Percentiles rank a stretch among this genome's conserved stretches.
These are phyloP conservation scores for Pantelozetes paolii DNA, from an alignment of 2,888 invertebrate genomes.

Conservation along the genomic window DNA sequence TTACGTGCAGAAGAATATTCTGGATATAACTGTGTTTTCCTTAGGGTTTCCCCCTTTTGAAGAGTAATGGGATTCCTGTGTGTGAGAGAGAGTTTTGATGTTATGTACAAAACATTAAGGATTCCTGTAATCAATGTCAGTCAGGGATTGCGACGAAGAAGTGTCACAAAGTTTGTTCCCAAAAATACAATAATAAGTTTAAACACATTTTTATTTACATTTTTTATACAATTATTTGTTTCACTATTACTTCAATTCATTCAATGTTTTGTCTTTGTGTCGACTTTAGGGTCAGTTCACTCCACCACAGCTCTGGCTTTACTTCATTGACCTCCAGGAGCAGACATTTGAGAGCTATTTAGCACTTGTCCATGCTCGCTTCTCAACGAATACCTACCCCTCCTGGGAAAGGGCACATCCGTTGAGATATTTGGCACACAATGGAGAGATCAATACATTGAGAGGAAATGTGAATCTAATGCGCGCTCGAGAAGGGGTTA, in stretches of 20 bases:
- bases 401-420: constrained; percentile 99
- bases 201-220: not conserved
- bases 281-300: constrained; percentile 71
- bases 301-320: constrained; percentile 84
- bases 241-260: too few species aligned
- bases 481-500: constrained; percentile 97
- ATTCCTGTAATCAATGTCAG: not conserved
- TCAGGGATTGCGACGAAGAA: constrained; percentile 6
- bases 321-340: constrained; percentile 61
- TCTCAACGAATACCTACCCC: constrained; percentile 99
- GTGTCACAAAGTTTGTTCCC: constrained; percentile 10
- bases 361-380: constrained; percentile 93
- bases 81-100: not conserved
- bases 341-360: constrained; percentile 80
- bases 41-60: constrained; percentile 28
- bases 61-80: constrained; percentile 25
- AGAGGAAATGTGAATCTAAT: constrained; percentile 97
- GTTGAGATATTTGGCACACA: constrained; percentile 92
- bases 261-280: too few species aligned
- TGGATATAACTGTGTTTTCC: constrained; percentile 6
- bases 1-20: not conserved
- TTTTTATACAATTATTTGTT: constrained; percentile 33
- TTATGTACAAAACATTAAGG: not conserved
- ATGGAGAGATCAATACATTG: constrained; percentile 98
- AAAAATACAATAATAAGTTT: constrained; percentile 11